Evolutionary conservation across 2,113 vertebrate genomes (phyloP), one percentile per base, ranked within the genome.

Genomic region (Macquaria australasica): DNA sequence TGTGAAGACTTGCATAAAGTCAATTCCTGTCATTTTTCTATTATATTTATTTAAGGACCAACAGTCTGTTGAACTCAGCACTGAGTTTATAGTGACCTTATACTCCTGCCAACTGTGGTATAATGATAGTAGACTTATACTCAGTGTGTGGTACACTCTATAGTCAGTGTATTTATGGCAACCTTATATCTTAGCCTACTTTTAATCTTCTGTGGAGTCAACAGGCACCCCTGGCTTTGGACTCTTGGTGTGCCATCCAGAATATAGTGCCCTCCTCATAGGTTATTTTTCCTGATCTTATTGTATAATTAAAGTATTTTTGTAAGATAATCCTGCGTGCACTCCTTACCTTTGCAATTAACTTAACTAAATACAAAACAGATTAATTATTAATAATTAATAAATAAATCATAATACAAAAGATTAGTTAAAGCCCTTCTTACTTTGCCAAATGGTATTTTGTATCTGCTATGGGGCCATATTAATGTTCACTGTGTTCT

Each of bases 111-210:
- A 41, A n/a, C 7, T 11, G 64, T 15, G 16, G 18, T 45, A 6
- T 66, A 39, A n/a, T 20, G 20, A 64, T 37, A 39, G 31, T 58
- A 60, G 2, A 10, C 34, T 21, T 28, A 75, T 39, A 25, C 2
- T 20, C 14, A 16, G 45, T 28, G 23, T 31, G n/a, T 11, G 41
- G 3, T 59, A 11, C 8, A 18, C 2, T 51, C 55, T 55, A 15
- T 45, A n/a, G 31, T 37, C 41, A 16, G n/a, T 12, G 55, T 79
- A 85, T 83, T 80, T 76, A 86, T 83, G 77, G 71, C 34, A 37
- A 12, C 51, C 16, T 48, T 53, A 50, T 12, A 25, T 37, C 37
- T 23, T 3, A 34, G 41, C 37, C 21, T 7, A 9, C 3, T 68
- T 59, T 41, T 10, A 58, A 50, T 63, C 56, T 43, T 28, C 21